Conservation (phyloP, 1,140 invertebrate genomes). For the Penaeus japonicus region DNA sequence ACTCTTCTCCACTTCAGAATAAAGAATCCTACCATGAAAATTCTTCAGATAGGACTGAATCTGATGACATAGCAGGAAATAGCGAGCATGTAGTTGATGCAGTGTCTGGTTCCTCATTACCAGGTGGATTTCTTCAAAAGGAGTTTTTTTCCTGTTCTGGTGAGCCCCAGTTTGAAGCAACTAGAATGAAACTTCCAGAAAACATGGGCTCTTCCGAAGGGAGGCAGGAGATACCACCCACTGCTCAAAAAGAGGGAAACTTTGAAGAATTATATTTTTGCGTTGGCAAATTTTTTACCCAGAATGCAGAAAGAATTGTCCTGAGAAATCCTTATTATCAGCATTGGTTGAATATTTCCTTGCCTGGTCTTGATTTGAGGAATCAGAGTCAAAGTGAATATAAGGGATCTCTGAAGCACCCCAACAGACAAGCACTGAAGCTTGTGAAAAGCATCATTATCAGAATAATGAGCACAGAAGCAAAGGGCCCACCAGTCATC, state of each 20-base stretch:
- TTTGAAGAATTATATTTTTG: slow-evolving; percentile 32
- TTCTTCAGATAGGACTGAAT: not conserved
- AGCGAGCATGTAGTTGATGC: not conserved
- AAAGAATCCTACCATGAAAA: not conserved
- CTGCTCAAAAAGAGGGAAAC: not conserved
- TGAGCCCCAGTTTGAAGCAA: no score
- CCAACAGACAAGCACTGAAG: slow-evolving; percentile 29
- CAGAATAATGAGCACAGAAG: slow-evolving; percentile 23
- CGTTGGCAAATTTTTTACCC: slow-evolving; percentile 37
- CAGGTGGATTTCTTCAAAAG: no score
- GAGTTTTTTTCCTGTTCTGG: no score
- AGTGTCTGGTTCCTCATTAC: no score
- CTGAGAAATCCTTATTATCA: slow-evolving; percentile 35
- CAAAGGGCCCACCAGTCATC: slow-evolving; percentile 34
- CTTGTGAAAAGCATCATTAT: slow-evolving; percentile 24
- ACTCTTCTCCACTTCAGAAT: not conserved
- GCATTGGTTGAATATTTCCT: slow-evolving; percentile 26
- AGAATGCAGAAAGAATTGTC: slow-evolving; percentile 11
- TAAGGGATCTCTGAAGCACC: slow-evolving; percentile 24
- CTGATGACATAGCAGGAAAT: not conserved
- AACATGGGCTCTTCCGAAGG: not conserved
- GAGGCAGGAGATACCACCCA: not conserved
- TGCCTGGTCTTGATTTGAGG: not conserved
- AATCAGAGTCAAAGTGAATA: not conserved
- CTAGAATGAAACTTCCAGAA: no score